Conservation (phyloP, 2,113 vertebrate species). For the Corythaixoides concolor region DNA sequence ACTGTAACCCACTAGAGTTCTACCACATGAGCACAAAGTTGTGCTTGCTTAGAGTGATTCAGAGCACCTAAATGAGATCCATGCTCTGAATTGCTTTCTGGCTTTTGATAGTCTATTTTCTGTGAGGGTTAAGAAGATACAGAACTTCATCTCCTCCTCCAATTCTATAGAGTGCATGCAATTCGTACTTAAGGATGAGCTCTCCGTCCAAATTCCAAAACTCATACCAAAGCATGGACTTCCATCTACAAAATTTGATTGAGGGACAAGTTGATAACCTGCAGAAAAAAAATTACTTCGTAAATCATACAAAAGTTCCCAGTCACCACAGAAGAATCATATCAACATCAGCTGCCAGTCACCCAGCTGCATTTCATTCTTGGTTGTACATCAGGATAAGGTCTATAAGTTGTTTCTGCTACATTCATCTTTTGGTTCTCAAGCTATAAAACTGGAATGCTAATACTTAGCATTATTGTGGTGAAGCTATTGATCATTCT, state of each 20-base stretch:
- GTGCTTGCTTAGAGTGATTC: not conserved
- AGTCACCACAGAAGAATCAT: not conserved
- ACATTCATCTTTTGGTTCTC: not conserved
- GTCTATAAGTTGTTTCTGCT: not conserved
- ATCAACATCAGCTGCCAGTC: not conserved
- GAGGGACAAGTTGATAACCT: not conserved
- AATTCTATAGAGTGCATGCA: accelerated
- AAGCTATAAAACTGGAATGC: not conserved
- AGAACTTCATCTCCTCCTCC: not conserved
- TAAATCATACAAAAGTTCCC: not conserved
- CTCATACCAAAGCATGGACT: not conserved
- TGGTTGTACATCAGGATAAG: not conserved
- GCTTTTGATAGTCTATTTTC: not conserved
- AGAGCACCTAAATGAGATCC: not conserved
- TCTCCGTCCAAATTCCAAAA: not conserved
- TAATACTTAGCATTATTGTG: not conserved
- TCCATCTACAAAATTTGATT: not conserved
- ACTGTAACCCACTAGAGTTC: not conserved
- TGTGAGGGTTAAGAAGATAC: not conserved
- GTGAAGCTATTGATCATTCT: not conserved
- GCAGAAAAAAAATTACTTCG: not conserved
- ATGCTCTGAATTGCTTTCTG: not conserved
- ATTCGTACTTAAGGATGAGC: not conserved
- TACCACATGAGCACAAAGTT: not conserved
- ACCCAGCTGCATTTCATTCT: not conserved